phyloP scores from a whole-genome alignment of 2,113 vertebrate species.

The Chunga burmeisteri region DNA sequence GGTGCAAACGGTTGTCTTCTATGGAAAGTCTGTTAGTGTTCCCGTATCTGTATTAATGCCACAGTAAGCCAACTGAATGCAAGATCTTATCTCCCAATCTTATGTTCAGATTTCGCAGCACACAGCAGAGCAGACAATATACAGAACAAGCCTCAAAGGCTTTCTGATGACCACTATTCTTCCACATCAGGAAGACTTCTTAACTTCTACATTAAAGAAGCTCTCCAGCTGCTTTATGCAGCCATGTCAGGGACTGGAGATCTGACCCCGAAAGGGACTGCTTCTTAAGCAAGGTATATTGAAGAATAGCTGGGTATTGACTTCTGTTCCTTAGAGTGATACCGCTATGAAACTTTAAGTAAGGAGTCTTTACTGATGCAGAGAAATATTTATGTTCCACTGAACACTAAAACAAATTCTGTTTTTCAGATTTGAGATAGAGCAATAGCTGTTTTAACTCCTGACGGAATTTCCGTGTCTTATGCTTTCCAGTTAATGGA shows the following conservation, averaged over 20 bases:
- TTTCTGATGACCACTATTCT: not conserved
- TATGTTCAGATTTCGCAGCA: not conserved
- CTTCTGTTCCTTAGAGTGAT: not conserved
- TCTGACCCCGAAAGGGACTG: not conserved
- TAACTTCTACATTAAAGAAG: not conserved
- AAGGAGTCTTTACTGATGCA: not conserved
- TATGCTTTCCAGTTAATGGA: not conserved
- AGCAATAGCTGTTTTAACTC: not conserved
- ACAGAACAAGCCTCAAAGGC: not conserved
- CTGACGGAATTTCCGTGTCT: not conserved
- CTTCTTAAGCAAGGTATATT: not conserved
- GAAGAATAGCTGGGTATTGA: not conserved
- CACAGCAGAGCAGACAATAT: accelerated
- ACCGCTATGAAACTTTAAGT: not conserved
- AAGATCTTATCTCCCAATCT: not conserved
- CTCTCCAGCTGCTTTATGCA: not conserved
- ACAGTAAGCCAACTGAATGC: not conserved
- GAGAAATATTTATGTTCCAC: not conserved
- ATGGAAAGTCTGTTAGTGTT: not conserved
- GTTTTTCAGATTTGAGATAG: not conserved
- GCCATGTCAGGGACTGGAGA: not conserved
- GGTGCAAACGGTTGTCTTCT: not conserved
- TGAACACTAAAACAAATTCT: not conserved
- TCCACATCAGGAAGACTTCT: not conserved
- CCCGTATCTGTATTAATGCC: too few relatives aligned